Base-by-base conservation (phyloP, 2,888 invertebrate genomes). In the Bombyx huttoni region DNA sequence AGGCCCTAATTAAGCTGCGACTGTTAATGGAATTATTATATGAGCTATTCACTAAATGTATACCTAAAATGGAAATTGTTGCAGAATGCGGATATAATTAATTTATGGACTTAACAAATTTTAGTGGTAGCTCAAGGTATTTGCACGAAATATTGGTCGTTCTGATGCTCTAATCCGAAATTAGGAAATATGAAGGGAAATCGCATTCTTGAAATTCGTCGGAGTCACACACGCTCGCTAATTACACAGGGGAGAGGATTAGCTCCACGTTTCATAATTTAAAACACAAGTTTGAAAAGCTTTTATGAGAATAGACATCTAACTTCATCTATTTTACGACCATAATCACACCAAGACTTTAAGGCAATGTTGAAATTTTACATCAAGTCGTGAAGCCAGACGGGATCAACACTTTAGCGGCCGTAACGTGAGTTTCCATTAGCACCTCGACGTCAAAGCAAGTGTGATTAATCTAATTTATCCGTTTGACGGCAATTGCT, bases 401-500 rank as follows among this genome's bases (percentile, higher is more conserved):
- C 40, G 40, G 9, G 50, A 50, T 24, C 24, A 67, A 66, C 64
- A 58, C 66, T 73, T 73, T 68, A 75, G 65, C 73, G 71, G 67
- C 65, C 68, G 69, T 70, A 64, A 70, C 69, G 61, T 65, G 68
- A 67, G 64, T 75, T 80, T 78, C 76, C 75, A 78, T 85, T 79
- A 82, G 70, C 78, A 80, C 76, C 77, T 76, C 74, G 71, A 73
- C 74, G 71, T 73, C 70, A 75, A 72, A 74, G 73, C 72, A 67
- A 76, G 73, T 73, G 73, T 75, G 72, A 82, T 81, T 79, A 82
- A 82, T 85, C 73, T 75, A 78, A 83, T 84, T 80, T 77, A 75
- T 80, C 75, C 73, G 72, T 76, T 78, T 74, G 67, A 67, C 61
- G 68, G 73, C 68, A 78, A 81, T 82, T 76, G 76, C 68, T 58